Conservation (phyloP, 2,113 vertebrate species). For the Trematocara stigmaticum region DNA sequence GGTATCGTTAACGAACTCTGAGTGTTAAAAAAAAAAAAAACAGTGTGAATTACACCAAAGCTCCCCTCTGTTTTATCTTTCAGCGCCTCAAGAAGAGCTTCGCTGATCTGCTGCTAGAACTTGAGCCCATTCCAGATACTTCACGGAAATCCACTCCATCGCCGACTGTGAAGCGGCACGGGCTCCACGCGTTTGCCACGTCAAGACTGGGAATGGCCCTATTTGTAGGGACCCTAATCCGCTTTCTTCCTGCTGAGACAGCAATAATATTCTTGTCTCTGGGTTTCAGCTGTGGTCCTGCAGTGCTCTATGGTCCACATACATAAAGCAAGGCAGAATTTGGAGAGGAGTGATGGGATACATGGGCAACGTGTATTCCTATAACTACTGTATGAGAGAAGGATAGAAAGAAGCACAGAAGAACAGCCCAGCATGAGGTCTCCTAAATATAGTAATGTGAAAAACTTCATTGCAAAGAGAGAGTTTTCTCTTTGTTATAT, state of each 20-base stretch:
- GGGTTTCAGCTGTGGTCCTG: constrained; percentile 54
- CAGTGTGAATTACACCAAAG: constrained; percentile 43
- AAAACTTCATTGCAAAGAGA: constrained; percentile 46
- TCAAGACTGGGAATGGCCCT: constrained; percentile 47
- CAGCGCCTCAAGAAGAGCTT: constrained; percentile 18
- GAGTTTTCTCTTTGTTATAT: constrained; percentile 49
- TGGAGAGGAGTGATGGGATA: neutral
- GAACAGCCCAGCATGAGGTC: constrained; percentile 46
- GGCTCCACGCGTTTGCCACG: constrained; percentile 24
- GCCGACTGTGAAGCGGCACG: constrained; percentile 8
- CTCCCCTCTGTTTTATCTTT: constrained; percentile 38
- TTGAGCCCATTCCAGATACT: constrained; percentile 18
- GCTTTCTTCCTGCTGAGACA: constrained; percentile 65
- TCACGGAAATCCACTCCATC: constrained; percentile 38
- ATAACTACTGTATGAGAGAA: neutral
- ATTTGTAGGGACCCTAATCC: constrained; percentile 66
- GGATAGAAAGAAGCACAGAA: neutral
- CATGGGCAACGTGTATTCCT: constrained; percentile 6
- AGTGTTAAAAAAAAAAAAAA: neutral
- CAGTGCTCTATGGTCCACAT: constrained; percentile 26
- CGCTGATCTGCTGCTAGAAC: constrained; percentile 16
- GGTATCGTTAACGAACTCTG: constrained; percentile 27
- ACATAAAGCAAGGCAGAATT: constrained; percentile 33
- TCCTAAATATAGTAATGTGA: constrained; percentile 45
- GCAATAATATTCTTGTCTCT: constrained; percentile 64